Evolutionary conservation across 1,140 invertebrate species (phyloP).

Genomic region (Cyphomyrmex costatus): DNA sequence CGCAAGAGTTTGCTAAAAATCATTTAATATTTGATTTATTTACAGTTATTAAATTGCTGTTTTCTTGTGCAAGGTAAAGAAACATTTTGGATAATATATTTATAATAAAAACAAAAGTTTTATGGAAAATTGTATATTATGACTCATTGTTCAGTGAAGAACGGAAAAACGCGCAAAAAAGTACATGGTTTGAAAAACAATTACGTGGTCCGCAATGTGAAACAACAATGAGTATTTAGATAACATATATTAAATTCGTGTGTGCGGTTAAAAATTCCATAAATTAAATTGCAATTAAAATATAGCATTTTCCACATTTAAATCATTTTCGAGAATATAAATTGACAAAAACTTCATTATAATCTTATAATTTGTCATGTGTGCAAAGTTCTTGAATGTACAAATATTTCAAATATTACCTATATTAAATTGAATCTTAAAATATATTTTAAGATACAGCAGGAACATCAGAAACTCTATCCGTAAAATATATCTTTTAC

Average conservation of each 20-base stretch:
- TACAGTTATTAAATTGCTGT: neutral
- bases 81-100: neutral
- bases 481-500: neutral
- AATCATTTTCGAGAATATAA: conserved; percentile 7
- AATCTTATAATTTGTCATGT: neutral
- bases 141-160: neutral
- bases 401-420: neutral
- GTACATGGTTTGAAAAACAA: neutral
- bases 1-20: neutral
- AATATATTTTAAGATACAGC: conserved; percentile 1
- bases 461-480: neutral
- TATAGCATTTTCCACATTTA: neutral
- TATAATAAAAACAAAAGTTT: neutral
- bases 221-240: neutral
- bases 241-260: neutral
- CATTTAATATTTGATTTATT: neutral
- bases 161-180: neutral
- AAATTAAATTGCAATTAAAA: neutral
- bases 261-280: neutral
- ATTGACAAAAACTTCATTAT: neutral
- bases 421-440: neutral
- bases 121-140: neutral
- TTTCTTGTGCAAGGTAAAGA: neutral
- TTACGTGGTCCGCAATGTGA: neutral
- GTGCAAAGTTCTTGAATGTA: neutral